phyloP scores from a whole-genome alignment of 2,888 invertebrate genomes.

The Miltochrista miniata region DNA sequence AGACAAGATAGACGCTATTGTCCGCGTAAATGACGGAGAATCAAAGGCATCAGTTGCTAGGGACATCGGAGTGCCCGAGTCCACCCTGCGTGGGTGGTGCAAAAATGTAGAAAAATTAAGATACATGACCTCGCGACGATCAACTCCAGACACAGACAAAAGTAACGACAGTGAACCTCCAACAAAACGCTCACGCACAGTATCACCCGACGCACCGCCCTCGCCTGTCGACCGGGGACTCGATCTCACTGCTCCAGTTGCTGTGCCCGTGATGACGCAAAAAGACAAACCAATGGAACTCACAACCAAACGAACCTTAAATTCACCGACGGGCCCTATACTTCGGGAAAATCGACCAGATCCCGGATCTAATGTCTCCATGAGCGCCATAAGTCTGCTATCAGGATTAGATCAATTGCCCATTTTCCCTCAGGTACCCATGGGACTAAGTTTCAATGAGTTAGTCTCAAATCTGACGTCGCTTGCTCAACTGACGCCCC shows the following conservation, averaged over 20 bases:
- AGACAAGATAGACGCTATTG: conserved; percentile 92
- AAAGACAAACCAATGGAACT: conserved; percentile 65
- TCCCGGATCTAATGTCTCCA: conserved; percentile 79
- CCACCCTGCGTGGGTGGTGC: conserved; percentile 94
- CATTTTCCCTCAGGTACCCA: conserved; percentile 81
- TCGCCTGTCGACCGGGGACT: conserved; percentile 63
- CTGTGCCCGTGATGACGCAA: conserved; percentile 42
- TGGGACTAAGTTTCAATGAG: conserved; percentile 85
- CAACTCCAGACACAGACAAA: conserved; percentile 88
- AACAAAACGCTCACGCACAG: conserved; percentile 74
- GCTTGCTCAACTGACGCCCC: conserved; percentile 84
- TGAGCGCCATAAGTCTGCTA: conserved; percentile 85
- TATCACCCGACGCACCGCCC: conserved; percentile 62
- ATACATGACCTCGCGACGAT: conserved; percentile 87
- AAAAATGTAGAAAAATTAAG: conserved; percentile 91
- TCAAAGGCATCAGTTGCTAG: conserved; percentile 94
- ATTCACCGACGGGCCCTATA: conserved; percentile 55
- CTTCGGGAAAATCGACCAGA: conserved; percentile 71
- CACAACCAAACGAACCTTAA: conserved; percentile 69
- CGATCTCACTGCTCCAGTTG: conserved; percentile 66
- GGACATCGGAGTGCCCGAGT: conserved; percentile 93
- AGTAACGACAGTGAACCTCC: conserved; percentile 77
- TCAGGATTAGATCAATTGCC: conserved; percentile 84
- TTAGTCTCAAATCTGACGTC: conserved; percentile 84
- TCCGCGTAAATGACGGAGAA: conserved; percentile 92